Percentiles rank a stretch among this genome's conserved stretches.
These are phyloP conservation scores for Neoitamus cyanurus DNA, from an alignment of 2,888 invertebrate genomes.

Conservation along the genomic window DNA sequence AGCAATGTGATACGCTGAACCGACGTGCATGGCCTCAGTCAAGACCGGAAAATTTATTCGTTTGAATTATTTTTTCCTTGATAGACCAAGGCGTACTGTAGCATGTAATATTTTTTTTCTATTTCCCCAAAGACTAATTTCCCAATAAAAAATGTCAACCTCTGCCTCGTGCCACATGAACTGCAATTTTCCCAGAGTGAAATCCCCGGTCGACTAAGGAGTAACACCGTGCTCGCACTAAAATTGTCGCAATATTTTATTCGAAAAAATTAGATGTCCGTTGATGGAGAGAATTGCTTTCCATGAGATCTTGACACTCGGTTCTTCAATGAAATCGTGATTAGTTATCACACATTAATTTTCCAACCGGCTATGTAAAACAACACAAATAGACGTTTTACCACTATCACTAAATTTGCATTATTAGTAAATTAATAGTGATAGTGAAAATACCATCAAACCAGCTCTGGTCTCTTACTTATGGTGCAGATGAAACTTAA, in stretches of 20 bases:
- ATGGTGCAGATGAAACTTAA: too few relatives aligned
- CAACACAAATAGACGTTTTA: too few relatives aligned
- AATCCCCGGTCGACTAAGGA: background rate
- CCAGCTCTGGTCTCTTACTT: too few relatives aligned
- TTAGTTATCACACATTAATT: too few relatives aligned
- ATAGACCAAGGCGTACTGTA: background rate
- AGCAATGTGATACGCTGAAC: background rate
- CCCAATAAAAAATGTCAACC: conserved; percentile 21
- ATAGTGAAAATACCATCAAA: too few relatives aligned
- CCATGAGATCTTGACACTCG: too few relatives aligned
- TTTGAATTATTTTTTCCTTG: background rate
- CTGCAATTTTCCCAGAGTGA: background rate
- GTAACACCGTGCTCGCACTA: background rate
- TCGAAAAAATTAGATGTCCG: background rate
- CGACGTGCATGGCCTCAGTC: background rate
- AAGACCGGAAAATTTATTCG: conserved; percentile 29
- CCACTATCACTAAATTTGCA: too few relatives aligned
- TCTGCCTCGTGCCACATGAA: conserved; percentile 21
- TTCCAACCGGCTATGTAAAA: too few relatives aligned
- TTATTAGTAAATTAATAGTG: too few relatives aligned
- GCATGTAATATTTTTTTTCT: background rate
- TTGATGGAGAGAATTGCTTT: too few relatives aligned
- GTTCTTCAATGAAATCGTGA: too few relatives aligned
- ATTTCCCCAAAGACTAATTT: background rate
- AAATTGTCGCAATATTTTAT: background rate